Evolutionary conservation across 2,888 invertebrate genomes (phyloP), one percentile per base, ranked within the genome.

Genomic region (Arrhopalites spinosus): DNA sequence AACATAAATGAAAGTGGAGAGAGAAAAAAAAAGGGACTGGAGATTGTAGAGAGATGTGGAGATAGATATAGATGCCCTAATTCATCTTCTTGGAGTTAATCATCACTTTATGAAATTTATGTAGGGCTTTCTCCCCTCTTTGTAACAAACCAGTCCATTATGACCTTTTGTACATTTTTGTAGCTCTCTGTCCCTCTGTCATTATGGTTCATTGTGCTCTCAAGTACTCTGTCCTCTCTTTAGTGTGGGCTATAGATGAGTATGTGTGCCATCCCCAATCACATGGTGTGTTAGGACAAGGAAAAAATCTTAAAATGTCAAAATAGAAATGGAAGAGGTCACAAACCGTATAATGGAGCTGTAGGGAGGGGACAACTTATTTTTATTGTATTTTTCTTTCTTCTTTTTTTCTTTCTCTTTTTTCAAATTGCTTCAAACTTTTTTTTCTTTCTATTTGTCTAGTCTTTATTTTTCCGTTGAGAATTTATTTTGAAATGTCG

Each of bases 131-230:
- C 25, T 43, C 71, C 59, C 53, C n/a, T n/a, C n/a, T n/a, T 71
- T 59, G 53, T 53, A 56, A 71, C 59, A 29, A 71, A 59, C 59
- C 71, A 71, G 30, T 71, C 71, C 43, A 71, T 71, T 71, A 71
- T 61, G 15, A 43, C 25, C 59, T 59, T 59, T 59, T 59, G 1
- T 8, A 23, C 23, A 25, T 5, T 8, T 1, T 13, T 1, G 15
- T 25, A 13, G 1, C 23, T 8, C 53, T n/a, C 15, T 56, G 2
- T 8, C 23, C 20, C 69, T n/a, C 43, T 61, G 43, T 71, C 23
- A 71, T 71, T 71, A 59, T 23, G 25, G 20, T 68, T 47, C 45
- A 68, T 68, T 68, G 45, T 66, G 20, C 20, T 20, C 3, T 7
- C 64, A 64, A 29, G 25, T 66, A 66, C 50, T 25, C 53, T 56